Evolutionary conservation across 2,113 vertebrate species (phyloP).

Genomic region (Toxotes chatareus): DNA sequence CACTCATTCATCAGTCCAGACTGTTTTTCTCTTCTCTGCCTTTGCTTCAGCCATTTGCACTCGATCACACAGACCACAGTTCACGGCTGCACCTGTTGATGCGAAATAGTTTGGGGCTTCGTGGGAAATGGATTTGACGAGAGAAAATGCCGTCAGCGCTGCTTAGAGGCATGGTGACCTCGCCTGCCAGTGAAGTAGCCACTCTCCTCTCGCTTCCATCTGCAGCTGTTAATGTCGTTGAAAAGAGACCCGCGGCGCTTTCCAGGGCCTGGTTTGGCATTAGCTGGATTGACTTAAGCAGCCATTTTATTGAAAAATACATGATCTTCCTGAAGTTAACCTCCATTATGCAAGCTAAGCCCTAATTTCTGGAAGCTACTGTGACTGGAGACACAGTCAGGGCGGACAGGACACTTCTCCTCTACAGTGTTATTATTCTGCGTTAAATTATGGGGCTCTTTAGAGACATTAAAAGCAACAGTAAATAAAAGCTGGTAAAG

Average conservation of each 20-base stretch:
- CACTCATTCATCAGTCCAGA: background rate
- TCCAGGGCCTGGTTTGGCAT: conserved; percentile 10
- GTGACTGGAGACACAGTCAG: conserved; percentile 6
- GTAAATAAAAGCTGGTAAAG: conserved; percentile 22
- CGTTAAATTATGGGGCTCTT: background rate
- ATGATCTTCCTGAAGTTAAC: conserved; percentile 53
- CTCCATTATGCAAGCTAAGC: conserved; percentile 36
- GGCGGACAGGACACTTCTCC: background rate
- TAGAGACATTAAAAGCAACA: conserved; percentile 23
- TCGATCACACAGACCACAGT: conserved; percentile 17
- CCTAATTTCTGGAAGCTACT: conserved; percentile 35
- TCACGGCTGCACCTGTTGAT: conserved; percentile 66
- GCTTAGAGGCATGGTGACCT: conserved; percentile 57
- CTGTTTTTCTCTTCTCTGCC: background rate
- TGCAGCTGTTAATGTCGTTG: conserved; percentile 65
- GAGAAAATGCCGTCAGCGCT: conserved; percentile 52
- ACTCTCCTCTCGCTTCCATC: conserved; percentile 34
- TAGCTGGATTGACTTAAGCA: conserved; percentile 55
- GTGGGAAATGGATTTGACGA: conserved; percentile 60
- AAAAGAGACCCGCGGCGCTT: conserved; percentile 32
- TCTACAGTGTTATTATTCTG: conserved; percentile 6
- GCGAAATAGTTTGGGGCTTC: conserved; percentile 54
- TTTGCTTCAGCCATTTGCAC: conserved; percentile 28
- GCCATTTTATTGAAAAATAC: conserved; percentile 59
- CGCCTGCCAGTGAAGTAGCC: conserved; percentile 42